phyloP scores from a whole-genome alignment of 2,888 invertebrate species.

The Chrysotoxum bicinctum region DNA sequence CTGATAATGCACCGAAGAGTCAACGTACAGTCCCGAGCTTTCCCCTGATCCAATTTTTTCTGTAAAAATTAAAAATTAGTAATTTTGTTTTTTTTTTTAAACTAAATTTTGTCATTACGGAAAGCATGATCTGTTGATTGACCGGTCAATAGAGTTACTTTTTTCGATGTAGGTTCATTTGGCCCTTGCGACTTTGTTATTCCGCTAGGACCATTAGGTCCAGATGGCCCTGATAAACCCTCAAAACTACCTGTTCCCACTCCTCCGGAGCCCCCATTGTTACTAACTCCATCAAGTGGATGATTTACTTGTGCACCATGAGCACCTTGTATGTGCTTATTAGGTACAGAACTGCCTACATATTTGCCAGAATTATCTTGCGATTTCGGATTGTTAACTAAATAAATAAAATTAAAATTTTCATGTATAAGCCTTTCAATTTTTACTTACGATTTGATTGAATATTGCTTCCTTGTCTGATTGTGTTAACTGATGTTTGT shows the following conservation, averaged over 20 bases:
- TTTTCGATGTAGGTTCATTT: not conserved
- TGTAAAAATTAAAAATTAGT: conserved; percentile 9
- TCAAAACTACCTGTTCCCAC: not conserved
- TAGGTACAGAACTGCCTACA: not conserved
- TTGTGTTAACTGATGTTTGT: not conserved
- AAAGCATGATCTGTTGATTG: not conserved
- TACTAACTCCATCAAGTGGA: not conserved
- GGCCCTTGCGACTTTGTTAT: not conserved
- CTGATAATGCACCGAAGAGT: conserved; percentile 69
- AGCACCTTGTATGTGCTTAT: not conserved
- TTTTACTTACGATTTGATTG: conserved; percentile 10
- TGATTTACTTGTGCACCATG: not conserved
- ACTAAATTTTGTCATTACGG: conserved; percentile 6
- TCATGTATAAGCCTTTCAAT: not conserved
- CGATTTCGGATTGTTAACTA: conserved; percentile 1
- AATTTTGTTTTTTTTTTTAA: not conserved
- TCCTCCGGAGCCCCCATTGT: not conserved
- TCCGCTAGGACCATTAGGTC: not conserved
- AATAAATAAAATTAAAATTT: not conserved
- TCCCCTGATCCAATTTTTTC: conserved; percentile 17
- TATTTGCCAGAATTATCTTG: not conserved
- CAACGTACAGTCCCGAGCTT: conserved; percentile 48
- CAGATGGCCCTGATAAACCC: not conserved
- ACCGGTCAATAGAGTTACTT: not conserved
- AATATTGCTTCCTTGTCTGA: not conserved